phyloP scores from a whole-genome alignment of 2,888 invertebrate genomes.

The Teleogryllus oceanicus region DNA sequence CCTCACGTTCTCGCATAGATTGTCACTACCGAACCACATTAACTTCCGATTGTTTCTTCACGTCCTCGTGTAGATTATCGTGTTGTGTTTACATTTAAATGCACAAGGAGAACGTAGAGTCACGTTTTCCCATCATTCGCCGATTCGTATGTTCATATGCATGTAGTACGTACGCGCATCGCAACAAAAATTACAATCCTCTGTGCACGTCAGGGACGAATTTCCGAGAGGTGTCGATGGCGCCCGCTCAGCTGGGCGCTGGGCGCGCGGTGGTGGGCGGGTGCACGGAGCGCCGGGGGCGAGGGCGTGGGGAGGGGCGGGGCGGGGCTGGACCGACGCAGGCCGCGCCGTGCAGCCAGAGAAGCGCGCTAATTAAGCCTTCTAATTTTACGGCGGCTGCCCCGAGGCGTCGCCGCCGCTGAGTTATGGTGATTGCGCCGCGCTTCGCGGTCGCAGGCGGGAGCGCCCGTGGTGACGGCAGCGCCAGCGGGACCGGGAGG shows the following conservation, averaged over 20 bases:
- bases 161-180: too few species aligned
- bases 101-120: too few species aligned
- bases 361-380: neutral
- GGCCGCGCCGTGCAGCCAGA: neutral
- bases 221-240: neutral
- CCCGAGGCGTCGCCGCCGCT: neutral
- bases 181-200: too few species aligned
- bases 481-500: neutral
- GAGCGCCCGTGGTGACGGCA: neutral
- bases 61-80: too few species aligned
- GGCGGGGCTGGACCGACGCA: neutral
- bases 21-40: too few species aligned
- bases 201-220: too few species aligned
- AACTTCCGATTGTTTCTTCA: too few species aligned
- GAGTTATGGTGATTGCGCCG: conserved; percentile 3
- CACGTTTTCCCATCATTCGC: too few species aligned
- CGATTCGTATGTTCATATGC: too few species aligned
- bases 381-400: conserved; percentile 1
- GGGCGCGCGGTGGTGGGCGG: neutral
- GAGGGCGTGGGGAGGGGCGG: too few species aligned
- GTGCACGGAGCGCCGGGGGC: neutral
- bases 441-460: neutral
- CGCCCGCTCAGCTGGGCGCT: neutral
- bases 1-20: too few species aligned
- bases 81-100: too few species aligned